A percentile compares a stretch with the other conserved stretches of the same genome.
These are phyloP conservation scores for Pseudomyrmex flavicornis DNA, from an alignment of 1,140 invertebrate species.

Conservation along the genomic window DNA sequence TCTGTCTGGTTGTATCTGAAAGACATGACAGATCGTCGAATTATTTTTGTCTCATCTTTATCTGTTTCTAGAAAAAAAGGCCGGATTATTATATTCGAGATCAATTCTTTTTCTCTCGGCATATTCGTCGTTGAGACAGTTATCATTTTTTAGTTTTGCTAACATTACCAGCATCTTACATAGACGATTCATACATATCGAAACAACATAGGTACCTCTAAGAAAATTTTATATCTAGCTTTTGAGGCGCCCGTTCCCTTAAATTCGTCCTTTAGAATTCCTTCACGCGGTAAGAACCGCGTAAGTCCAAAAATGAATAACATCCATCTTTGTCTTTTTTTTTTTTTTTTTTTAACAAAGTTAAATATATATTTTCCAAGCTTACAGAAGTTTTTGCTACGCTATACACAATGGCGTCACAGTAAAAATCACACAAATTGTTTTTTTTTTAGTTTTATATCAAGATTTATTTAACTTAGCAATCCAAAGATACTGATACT, in stretches of 20 bases:
- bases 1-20: conserved; percentile 37
- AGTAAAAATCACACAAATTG: conserved; percentile 3
- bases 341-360: neutral
- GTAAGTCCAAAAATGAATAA: conserved; percentile 26
- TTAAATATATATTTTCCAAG: neutral
- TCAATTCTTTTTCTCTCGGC: conserved; percentile 39
- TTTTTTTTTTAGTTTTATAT: neutral
- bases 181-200: conserved; percentile 64
- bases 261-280: conserved; percentile 67
- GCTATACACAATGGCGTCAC: neutral
- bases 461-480: neutral
- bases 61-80: conserved; percentile 24
- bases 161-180: conserved; percentile 60
- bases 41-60: conserved; percentile 39
- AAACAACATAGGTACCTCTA: conserved; percentile 70
- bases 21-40: conserved; percentile 41
- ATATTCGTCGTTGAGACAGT: conserved; percentile 10
- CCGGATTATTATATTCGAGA: conserved; percentile 34
- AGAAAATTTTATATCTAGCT: conserved; percentile 71
- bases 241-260: conserved; percentile 65
- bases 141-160: conserved; percentile 8
- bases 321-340: neutral
- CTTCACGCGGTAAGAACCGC: neutral
- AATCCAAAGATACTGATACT: conserved; percentile 18
- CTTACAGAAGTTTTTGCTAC: neutral